Conservation (phyloP, 2,888 invertebrate species). For the Eutolmus rufibarbis region DNA sequence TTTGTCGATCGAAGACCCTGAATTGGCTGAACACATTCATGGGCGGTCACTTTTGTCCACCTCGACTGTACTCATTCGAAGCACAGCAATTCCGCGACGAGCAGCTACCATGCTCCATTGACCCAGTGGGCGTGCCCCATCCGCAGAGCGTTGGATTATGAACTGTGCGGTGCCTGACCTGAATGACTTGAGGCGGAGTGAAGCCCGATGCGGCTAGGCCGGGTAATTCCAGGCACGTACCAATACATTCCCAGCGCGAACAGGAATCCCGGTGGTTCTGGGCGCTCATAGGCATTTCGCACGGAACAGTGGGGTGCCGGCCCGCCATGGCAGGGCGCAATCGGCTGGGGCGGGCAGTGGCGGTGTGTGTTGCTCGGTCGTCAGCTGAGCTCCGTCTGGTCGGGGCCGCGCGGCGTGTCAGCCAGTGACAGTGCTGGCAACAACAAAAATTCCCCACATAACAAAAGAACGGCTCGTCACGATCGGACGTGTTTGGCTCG, state of each 20-base stretch:
- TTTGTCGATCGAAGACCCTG: not conserved
- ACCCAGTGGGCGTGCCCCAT: not conserved
- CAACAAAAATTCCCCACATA: conserved; percentile 53
- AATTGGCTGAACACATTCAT: not conserved
- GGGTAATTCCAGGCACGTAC: not conserved
- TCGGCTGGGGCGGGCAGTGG: conserved; percentile 6
- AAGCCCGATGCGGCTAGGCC: not conserved
- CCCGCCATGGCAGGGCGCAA: not conserved
- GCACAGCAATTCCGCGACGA: not conserved
- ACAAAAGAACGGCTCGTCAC: conserved; percentile 62
- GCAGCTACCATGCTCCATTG: not conserved
- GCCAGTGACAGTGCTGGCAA: conserved; percentile 43
- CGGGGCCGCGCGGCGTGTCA: not conserved
- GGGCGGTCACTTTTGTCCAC: not conserved
- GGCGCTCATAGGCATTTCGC: conserved; percentile 17
- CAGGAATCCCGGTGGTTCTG: not conserved
- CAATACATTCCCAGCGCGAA: not conserved
- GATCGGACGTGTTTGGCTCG: conserved; percentile 56
- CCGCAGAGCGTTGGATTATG: not conserved
- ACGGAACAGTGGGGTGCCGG: not conserved
- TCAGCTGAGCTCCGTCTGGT: conserved; percentile 34
- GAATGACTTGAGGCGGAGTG: conserved; percentile 6
- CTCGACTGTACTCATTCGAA: not conserved
- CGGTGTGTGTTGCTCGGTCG: not conserved
- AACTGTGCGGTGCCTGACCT: not conserved